These are phyloP conservation scores for Ommatoiulus sabulosus DNA, from an alignment of 2,888 invertebrate genomes.

Conservation along the genomic window DNA sequence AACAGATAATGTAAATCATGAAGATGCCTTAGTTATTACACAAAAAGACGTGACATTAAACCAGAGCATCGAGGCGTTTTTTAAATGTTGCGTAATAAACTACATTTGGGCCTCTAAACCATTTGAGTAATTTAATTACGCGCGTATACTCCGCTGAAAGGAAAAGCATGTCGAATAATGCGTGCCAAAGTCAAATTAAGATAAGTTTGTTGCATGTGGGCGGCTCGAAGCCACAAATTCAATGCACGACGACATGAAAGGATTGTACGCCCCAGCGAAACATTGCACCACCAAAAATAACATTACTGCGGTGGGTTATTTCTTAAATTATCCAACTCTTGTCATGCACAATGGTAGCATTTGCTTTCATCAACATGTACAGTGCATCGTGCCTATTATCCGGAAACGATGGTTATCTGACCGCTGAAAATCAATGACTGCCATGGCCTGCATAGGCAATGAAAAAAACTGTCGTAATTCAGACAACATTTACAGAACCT, in stretches of 20 bases:
- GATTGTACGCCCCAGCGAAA: too few species aligned
- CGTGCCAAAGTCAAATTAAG: not conserved
- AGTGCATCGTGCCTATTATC: too few species aligned
- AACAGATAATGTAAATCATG: conserved; percentile 7
- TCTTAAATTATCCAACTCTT: too few species aligned
- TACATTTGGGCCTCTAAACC: not conserved
- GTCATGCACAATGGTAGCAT: too few species aligned
- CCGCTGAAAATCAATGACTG: too few species aligned
- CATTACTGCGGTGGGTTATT: too few species aligned
- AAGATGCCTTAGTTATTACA: not conserved
- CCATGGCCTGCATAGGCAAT: too few species aligned
- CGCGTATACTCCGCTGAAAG: not conserved
- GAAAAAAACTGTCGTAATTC: too few species aligned
- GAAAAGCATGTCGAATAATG: not conserved
- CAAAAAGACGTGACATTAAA: not conserved
- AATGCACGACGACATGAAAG: not conserved
- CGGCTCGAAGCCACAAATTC: not conserved
- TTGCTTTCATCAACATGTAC: too few species aligned
- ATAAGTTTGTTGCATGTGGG: not conserved
- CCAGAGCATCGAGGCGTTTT: not conserved
- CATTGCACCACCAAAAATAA: too few species aligned
- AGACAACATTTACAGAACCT: too few species aligned
- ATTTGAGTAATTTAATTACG: not conserved
- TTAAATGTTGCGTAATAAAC: not conserved
- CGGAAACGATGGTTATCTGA: too few species aligned